A percentile compares a stretch with the other conserved stretches of the same genome.
phyloP scores from a whole-genome alignment of 2,797 vertebrate species.

The Anomalospiza imberbis region DNA sequence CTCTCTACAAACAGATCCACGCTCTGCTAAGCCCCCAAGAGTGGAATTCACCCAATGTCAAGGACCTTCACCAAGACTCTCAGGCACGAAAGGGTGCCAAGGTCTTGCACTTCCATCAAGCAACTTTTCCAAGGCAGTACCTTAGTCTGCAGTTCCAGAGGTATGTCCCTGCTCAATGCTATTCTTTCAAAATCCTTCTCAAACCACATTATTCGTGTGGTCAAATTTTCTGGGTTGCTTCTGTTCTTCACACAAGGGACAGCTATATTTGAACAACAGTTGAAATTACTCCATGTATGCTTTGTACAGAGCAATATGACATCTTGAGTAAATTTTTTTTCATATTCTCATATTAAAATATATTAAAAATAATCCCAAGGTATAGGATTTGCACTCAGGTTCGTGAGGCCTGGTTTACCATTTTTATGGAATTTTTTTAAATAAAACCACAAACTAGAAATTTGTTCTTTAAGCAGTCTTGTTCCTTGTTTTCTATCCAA shows the following conservation, averaged over 20 bases:
- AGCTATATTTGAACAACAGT: neutral
- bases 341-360: neutral
- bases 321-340: neutral
- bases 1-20: neutral
- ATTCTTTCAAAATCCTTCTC: neutral
- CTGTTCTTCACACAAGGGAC: neutral
- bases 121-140: neutral
- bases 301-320: neutral
- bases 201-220: accelerated
- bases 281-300: neutral
- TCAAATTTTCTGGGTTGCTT: neutral
- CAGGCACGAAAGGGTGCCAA: neutral
- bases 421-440: neutral
- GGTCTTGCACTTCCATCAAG: neutral
- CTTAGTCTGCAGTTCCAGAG: neutral
- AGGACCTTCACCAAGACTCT: neutral
- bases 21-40: neutral
- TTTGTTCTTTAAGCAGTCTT: neutral
- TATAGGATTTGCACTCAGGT: neutral
- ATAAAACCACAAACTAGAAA: neutral
- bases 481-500: neutral
- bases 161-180: neutral
- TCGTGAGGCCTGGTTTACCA: neutral
- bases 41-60: neutral
- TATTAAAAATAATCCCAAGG: neutral